Evolutionary conservation across 2,797 vertebrate genomes (phyloP), one percentile per base, ranked within the genome.

Genomic region (Trachops cirrhosus): DNA sequence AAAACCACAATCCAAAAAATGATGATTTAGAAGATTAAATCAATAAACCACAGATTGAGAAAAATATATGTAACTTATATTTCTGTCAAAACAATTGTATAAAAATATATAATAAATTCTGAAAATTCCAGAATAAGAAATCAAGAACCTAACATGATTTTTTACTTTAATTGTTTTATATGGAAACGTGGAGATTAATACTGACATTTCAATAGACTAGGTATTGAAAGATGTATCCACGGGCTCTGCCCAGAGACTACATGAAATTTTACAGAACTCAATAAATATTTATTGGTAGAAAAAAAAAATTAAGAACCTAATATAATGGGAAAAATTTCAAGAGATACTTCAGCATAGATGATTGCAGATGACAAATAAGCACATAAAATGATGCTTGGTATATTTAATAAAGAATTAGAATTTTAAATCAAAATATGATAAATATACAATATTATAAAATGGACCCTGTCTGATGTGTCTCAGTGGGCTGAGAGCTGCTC

Each of bases 201-300:
- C 10, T 68, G 29, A 95, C 82, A 57, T 88, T 74, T 86, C 18
- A 82, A 32, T 41, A 78, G 44, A 92, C 62, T 5, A 19, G 22
- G 50, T 78, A 87, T 75, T 64, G 54, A 74, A 92, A 96, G 64
- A 74, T 21, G 1, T 62, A 32, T 83, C 73, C 50, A 59, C 37
- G 19, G 52, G 37, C 44, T 85, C 44, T 77, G 44, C 39, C 44
- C 57, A 87, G 46, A 67, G 57, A 85, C 46, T 44, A 22, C 34
- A 80, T 84, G 26, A 77, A 80, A 59, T 50, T 89, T 71, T 89
- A 86, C 0, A 80, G 39, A 54, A 85, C 50, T 90, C 73, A 83
- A 26, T 93, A 93, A 86, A 70, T 85, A 96, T 67, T 85, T 92
- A 91, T 26, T 86, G 48, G 52, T 54, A 54, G 22, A 50, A 52